Percentiles rank a stretch among this genome's conserved stretches.
Evolutionary conservation across 2,888 invertebrate species (phyloP).

Genomic region (Hypercompe scribonia): DNA sequence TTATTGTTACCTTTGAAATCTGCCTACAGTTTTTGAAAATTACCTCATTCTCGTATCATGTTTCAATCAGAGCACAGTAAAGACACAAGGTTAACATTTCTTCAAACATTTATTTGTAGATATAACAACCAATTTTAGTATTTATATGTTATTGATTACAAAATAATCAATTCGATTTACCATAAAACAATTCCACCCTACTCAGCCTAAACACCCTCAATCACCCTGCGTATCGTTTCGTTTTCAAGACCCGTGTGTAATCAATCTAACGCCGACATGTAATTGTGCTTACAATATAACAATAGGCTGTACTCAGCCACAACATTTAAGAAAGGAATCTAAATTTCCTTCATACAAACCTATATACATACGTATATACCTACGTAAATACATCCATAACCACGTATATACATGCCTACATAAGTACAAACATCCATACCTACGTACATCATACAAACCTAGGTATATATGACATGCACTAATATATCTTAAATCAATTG

Average conservation of each 20-base stretch:
- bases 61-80: neutral
- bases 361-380: no score
- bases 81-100: neutral
- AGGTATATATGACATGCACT: no score
- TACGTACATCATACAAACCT: no score
- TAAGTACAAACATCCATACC: no score
- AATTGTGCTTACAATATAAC: constrained; percentile 13
- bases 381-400: no score
- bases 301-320: neutral
- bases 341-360: neutral
- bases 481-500: no score
- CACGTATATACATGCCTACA: no score
- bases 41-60: neutral
- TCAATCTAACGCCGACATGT: constrained; percentile 18
- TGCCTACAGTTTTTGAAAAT: no score
- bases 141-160: neutral
- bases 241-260: constrained; percentile 1
- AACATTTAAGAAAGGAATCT: neutral
- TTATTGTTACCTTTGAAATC: no score
- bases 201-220: neutral
- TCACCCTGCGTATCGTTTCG: constrained; percentile 7
- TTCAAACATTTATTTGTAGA: neutral
- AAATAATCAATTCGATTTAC: neutral
- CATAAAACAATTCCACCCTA: neutral
- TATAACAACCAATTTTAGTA: neutral